These are phyloP conservation scores for Drosophila fuyamai DNA, from an alignment of 1,140 invertebrate genomes.

Conservation along the genomic window DNA sequence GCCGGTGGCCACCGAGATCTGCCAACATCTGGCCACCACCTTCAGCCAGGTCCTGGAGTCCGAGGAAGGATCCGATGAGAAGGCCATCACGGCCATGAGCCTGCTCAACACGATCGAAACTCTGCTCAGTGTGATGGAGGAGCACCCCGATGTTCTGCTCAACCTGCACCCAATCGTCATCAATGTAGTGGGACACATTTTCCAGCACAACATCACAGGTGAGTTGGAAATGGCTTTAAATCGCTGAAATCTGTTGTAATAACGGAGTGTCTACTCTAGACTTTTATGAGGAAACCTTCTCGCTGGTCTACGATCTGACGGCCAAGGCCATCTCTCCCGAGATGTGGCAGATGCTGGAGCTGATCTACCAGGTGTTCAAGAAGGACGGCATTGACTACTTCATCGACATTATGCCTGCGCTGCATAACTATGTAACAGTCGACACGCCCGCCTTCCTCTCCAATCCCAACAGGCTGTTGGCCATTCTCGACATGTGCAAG, in stretches of 20 bases:
- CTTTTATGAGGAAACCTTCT: conserved; percentile 98
- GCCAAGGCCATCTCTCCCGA: conserved; percentile 94
- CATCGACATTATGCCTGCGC: conserved; percentile 98
- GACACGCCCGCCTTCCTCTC: conserved; percentile 97
- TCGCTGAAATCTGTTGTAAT: not conserved
- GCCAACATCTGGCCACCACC: conserved; percentile 96
- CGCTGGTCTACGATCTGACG: conserved; percentile 96
- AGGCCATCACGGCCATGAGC: conserved; percentile 98
- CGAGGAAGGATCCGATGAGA: conserved; percentile 96
- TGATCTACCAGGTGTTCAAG: conserved; percentile 95
- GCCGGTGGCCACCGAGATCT: conserved; percentile 98
- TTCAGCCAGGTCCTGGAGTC: conserved; percentile 94
- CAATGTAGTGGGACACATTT: conserved; percentile 95
- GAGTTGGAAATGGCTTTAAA: conserved; percentile 54
- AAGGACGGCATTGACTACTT: conserved; percentile 99
- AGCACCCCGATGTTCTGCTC: conserved; percentile 94
- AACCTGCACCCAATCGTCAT: conserved; percentile 97
- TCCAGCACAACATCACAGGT: conserved; percentile 93
- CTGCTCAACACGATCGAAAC: conserved; percentile 98
- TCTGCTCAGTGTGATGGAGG: conserved; percentile 96
- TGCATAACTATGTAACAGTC: conserved; percentile 99
- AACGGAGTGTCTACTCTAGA: conserved; percentile 86
- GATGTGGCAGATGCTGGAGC: conserved; percentile 98
- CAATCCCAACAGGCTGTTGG: conserved; percentile 94
- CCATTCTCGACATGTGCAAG: conserved; percentile 98